Evolutionary conservation across 2,797 vertebrate species (phyloP).

Genomic region (Meda fulgida): DNA sequence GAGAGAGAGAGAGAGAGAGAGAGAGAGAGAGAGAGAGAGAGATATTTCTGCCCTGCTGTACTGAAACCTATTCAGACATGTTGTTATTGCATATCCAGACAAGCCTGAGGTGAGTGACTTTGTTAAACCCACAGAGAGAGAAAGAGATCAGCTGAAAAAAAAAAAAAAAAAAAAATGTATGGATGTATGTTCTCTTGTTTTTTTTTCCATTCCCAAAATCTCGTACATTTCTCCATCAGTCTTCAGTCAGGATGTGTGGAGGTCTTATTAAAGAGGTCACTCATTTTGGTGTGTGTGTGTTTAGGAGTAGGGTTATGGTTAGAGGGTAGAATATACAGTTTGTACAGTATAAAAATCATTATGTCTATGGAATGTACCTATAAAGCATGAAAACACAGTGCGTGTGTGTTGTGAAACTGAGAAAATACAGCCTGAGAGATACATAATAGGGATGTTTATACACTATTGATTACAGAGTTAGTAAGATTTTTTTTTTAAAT

Average conservation of each 20-base stretch:
- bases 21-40: conserved; percentile 6
- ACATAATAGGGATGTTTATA: no score
- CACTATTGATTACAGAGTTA: no score
- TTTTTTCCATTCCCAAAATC: conserved; percentile 25
- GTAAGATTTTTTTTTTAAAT: no score
- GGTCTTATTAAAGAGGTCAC: conserved; percentile 23
- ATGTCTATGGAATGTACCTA: no score
- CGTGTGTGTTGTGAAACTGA: not conserved
- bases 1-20: conserved; percentile 1
- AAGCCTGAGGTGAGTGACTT: conserved; percentile 35
- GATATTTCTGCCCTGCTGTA: conserved; percentile 20
- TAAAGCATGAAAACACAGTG: no score
- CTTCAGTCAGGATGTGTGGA: not conserved
- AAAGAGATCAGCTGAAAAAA: conserved; percentile 12
- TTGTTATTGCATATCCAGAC: conserved; percentile 49
- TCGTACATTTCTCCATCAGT: not conserved
- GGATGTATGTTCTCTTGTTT: conserved; percentile 23
- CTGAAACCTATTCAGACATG: conserved; percentile 31
- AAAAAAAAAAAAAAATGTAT: not conserved
- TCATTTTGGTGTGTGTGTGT: not conserved
- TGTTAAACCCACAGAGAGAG: conserved; percentile 37
- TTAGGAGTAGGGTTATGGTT: no score
- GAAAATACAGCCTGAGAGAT: no score
- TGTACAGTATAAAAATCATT: no score
- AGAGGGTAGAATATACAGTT: no score